Conservation (phyloP, 1,140 invertebrate genomes). For the Zaprionus kolodkinae region DNA sequence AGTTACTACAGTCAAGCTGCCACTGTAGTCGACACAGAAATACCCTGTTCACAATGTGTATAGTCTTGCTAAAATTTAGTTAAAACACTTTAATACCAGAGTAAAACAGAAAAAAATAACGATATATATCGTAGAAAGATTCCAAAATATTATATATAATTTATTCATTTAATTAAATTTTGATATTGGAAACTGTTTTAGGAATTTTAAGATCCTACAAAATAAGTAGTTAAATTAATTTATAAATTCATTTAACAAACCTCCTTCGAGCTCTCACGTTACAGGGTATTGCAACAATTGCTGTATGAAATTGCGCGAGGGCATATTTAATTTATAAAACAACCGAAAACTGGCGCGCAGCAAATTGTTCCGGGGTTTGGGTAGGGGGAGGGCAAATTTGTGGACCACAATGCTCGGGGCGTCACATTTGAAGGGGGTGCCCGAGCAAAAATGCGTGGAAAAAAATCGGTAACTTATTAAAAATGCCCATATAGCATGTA, state of each 20-base stretch:
- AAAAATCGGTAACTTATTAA: slow-evolving; percentile 76
- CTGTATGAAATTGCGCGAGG: slow-evolving; percentile 49
- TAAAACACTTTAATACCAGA: not conserved
- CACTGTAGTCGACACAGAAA: not conserved
- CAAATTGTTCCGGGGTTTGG: slow-evolving; percentile 54
- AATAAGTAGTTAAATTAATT: too few species aligned
- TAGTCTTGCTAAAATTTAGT: not conserved
- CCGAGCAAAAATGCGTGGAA: slow-evolving; percentile 19
- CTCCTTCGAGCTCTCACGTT: not conserved
- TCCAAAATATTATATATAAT: too few species aligned
- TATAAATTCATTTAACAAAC: not conserved
- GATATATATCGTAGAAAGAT: too few species aligned
- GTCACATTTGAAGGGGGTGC: slow-evolving; percentile 20
- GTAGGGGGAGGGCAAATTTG: slow-evolving; percentile 12
- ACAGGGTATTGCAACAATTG: slow-evolving; percentile 40
- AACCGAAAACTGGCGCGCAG: slow-evolving; percentile 57
- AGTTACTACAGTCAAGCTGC: not conserved
- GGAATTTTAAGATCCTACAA: too few species aligned
- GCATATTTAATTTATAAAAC: slow-evolving; percentile 81
- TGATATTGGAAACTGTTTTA: too few species aligned
- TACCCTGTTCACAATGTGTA: slow-evolving; percentile 16
- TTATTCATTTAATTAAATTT: too few species aligned
- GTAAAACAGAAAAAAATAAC: too few species aligned
- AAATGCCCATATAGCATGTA: slow-evolving; percentile 78
- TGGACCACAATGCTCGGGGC: slow-evolving; percentile 1